A percentile compares a stretch with the other conserved stretches of the same genome.
Conservation (phyloP, 2,888 invertebrate genomes). For the Protonemura montana region DNA sequence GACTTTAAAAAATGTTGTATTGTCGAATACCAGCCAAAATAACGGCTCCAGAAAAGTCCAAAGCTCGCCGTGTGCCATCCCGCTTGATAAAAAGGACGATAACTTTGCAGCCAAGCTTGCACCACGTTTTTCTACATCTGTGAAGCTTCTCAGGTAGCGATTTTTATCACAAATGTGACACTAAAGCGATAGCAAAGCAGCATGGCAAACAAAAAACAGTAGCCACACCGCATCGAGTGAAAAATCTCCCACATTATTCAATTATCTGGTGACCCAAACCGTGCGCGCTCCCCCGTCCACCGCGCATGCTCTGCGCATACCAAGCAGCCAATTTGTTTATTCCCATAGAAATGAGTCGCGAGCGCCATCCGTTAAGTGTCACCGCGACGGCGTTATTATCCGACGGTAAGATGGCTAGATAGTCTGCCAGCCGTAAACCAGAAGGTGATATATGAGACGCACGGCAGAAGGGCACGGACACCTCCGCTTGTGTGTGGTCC, state of each 20-base stretch:
- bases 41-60: too few species aligned
- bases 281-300: background rate
- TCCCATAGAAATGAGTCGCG: constrained; percentile 27
- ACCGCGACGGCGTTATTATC: constrained; percentile 10
- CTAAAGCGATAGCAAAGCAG: background rate
- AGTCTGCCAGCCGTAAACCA: background rate
- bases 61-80: too few species aligned
- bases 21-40: too few species aligned
- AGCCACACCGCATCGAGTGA: background rate
- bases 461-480: background rate
- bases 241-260: constrained; percentile 1
- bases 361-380: constrained; percentile 18
- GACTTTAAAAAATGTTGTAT: too few species aligned
- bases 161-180: background rate
- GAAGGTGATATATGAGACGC: background rate
- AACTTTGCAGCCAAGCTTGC: too few species aligned
- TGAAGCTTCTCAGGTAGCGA: background rate
- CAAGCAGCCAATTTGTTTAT: constrained; percentile 22
- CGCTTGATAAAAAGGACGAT: too few species aligned
- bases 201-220: background rate
- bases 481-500: constrained; percentile 23
- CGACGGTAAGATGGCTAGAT: constrained; percentile 21
- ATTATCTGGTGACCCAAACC: constrained; percentile 7
- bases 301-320: background rate
- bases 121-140: too few species aligned